These are phyloP conservation scores for Aepyceros melampus DNA, from an alignment of 2,113 vertebrate species.

Conservation along the genomic window DNA sequence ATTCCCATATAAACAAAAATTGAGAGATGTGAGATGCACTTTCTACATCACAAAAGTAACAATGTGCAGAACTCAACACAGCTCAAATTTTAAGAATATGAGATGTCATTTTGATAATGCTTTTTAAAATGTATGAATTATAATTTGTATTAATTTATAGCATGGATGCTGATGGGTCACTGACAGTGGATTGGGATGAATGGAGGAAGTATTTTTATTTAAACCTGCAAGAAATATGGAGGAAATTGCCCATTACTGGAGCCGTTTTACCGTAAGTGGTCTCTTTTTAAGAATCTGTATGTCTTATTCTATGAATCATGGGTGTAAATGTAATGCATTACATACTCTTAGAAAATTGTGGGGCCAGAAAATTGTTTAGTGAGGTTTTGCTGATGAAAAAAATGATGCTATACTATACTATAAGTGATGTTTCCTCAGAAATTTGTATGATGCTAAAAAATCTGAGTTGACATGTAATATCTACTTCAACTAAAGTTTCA, in stretches of 20 bases:
- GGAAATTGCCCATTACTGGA: background rate
- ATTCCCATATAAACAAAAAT: background rate
- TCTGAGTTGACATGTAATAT: background rate
- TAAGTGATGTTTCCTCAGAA: background rate
- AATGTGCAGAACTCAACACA: background rate
- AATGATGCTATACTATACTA: background rate
- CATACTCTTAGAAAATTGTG: background rate
- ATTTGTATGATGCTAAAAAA: background rate
- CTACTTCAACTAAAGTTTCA: background rate
- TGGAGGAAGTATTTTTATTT: constrained; percentile 2
- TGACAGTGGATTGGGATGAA: background rate
- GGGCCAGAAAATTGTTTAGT: background rate
- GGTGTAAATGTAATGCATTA: background rate
- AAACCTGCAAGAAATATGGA: constrained; percentile 3
- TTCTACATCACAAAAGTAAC: background rate
- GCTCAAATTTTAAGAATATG: background rate
- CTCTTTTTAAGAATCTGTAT: background rate
- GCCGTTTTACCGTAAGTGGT: background rate
- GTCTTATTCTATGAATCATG: background rate
- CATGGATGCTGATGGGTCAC: background rate
- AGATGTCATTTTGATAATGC: background rate
- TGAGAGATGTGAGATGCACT: background rate
- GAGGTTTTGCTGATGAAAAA: background rate
- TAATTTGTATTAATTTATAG: background rate
- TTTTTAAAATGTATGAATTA: background rate